These are phyloP conservation scores for Scelioninae gen. 1 DNA, from an alignment of 2,888 invertebrate species.

Conservation along the genomic window DNA sequence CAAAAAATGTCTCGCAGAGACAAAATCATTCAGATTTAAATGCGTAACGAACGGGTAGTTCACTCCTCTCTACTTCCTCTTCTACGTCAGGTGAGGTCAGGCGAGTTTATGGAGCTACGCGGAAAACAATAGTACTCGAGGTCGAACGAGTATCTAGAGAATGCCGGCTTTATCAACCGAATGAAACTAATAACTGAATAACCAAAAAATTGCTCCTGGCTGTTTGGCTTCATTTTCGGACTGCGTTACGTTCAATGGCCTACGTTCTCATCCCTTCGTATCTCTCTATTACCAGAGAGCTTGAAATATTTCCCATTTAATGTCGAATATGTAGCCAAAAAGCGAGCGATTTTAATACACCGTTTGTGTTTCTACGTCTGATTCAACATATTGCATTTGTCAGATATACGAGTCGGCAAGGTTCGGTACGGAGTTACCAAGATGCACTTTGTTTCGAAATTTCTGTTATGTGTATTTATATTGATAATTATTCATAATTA, in stretches of 20 bases:
- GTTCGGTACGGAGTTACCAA: constrained; percentile 12
- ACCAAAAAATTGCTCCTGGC: constrained; percentile 71
- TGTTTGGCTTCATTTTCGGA: constrained; percentile 70
- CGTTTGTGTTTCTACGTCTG: constrained; percentile 58
- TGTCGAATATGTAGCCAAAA: constrained; percentile 63
- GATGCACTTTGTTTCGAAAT: constrained; percentile 4
- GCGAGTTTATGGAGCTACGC: constrained; percentile 61
- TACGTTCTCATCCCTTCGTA: constrained; percentile 58
- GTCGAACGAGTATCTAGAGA: constrained; percentile 68
- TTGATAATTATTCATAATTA: no score
- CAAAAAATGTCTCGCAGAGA: constrained; percentile 31
- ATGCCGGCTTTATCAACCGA: constrained; percentile 71
- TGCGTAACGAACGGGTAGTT: constrained; percentile 1
- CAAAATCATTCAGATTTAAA: constrained; percentile 48
- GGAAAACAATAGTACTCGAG: constrained; percentile 68
- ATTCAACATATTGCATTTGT: constrained; percentile 65
- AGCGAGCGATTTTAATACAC: constrained; percentile 67
- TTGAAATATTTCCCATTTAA: constrained; percentile 69
- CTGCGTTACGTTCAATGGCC: constrained; percentile 63
- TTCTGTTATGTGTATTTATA: neutral
- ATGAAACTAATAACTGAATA: constrained; percentile 71
- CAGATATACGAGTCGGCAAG: constrained; percentile 37
- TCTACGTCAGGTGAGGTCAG: constrained; percentile 50
- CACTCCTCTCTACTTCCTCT: constrained; percentile 20
- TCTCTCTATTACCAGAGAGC: constrained; percentile 63